Base-by-base conservation (phyloP, 2,797 vertebrate genomes). In the Eurystomus glaucurus region DNA sequence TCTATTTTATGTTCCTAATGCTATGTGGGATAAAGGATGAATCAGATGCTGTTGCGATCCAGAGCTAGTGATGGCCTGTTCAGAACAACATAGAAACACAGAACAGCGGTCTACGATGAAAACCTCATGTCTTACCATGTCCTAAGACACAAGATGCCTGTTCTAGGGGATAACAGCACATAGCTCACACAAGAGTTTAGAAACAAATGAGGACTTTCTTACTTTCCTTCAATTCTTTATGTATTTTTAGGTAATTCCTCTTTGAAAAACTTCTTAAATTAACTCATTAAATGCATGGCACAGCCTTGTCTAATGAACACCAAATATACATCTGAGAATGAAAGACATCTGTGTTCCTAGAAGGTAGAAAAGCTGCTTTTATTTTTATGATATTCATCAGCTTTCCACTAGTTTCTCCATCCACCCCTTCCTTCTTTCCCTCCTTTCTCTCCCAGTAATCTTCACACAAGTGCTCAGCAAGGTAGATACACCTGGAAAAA, bases 81-180 rank as follows among this genome's bases (percentile, higher is more conserved):
- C 52, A 15, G 15, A 72, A 37, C 17, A 75, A 64, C 45, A 31
- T 0, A 58, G 60, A 74, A 54, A 62, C 4, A 54, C 2, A 77
- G 29, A 74, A 33, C 18, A 52, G 31, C 0, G 0, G 19, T 51
- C 69, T 35, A 19, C 0, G 1, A 60, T 0, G 0, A 46, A 25
- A 45, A 46, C 64, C 62, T 45, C 35, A 22, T 25, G 9, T 35
- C 29, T 58, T 1, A 1, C 41, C 51, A 80, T 52, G 28, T 48
- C 43, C 43, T 66, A 51, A 79, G 39, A 43, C 52, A 77, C 0
- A 11, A 64, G 52, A 14, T 52, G 18, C 33, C 37, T 50, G 8
- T 26, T 66, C 13, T 23, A 14, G 14, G 6, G 25, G 8, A 78
- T 22, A 81, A 60, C 26, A 62, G 10, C 39, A 23, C 0, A 1